Conservation (phyloP, 2,888 invertebrate genomes). For the Rotaria macrura region DNA sequence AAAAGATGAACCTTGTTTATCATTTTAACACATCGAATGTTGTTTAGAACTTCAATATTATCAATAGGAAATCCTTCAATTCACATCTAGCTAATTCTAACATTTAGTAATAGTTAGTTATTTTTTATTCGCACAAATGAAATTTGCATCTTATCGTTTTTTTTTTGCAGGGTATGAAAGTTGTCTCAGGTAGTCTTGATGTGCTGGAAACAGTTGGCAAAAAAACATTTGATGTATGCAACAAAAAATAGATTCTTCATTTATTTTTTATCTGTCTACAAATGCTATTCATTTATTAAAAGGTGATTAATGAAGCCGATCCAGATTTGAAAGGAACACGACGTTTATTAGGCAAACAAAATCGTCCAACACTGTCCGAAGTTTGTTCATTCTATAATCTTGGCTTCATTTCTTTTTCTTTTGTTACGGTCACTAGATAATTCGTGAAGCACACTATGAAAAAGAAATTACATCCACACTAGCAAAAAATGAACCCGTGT, state of each 20-base stretch:
- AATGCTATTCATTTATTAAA: not conserved
- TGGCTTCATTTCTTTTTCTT: not conserved
- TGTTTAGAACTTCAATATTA: too few species aligned
- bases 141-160: not conserved
- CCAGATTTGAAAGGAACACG: constrained; percentile 71
- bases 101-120: too few species aligned
- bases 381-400: constrained; percentile 35
- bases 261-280: not conserved
- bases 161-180: constrained; percentile 53
- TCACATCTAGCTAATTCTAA: too few species aligned
- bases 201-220: constrained; percentile 84
- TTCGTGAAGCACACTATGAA: constrained; percentile 61
- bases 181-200: constrained; percentile 53
- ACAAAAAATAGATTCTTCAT: not conserved
- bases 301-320: constrained; percentile 69
- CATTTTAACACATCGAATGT: too few species aligned
- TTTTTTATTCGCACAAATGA: too few species aligned
- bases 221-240: constrained; percentile 73
- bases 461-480: constrained; percentile 55
- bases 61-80: too few species aligned
- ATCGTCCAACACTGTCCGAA: constrained; percentile 47
- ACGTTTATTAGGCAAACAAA: constrained; percentile 54
- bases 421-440: constrained; percentile 35
- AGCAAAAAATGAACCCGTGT: constrained; percentile 50
- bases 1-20: too few species aligned